Evolutionary conservation across 2,888 invertebrate genomes (phyloP), one percentile per base, ranked within the genome.

Genomic region (Spatulosminthurus flaviceps): DNA sequence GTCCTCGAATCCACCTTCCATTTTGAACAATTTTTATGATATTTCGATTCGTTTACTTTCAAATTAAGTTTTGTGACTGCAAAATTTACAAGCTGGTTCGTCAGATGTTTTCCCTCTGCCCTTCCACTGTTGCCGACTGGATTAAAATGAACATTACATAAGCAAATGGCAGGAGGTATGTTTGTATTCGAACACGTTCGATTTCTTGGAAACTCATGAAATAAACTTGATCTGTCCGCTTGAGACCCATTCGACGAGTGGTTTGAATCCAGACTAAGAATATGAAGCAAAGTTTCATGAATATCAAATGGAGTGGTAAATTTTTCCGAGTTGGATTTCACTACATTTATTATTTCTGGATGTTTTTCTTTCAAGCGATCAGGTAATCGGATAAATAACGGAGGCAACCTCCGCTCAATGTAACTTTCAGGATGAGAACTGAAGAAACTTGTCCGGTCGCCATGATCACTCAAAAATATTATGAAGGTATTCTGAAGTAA

Each of bases 391-490:
- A 64, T 21, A 16, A 64, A 64, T 2, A 64, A n/a, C 9, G 64
- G 64, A 5, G 64, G 64, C 1, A 64, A 16, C 1, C 64, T n/a
- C 2, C 64, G 9, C 16, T 64, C 64, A 64, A 64, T 22, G n/a
- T 22, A 64, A 13, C 22, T 16, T 24, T 64, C 64, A 64, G 22
- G 1, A 22, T 13, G 22, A 7, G 19, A 1, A 22, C 13, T 11
- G 22, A 64, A 22, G 26, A 64, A 64, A 19, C 24, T 26, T 2
- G 64, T 22, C 2, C 64, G 64, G 22, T 64, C 64, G 9, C 94
- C 94, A 85, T 95, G 94, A 86, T 94, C 94, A 86, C 94, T 94
- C 71, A 94, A 88, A 85, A 87, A 92, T 75, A 94, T 88, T 0
- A 94, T 88, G 84, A 94, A 90, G 0, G 92, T 91, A 64, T 91